These are phyloP conservation scores for Sphaerodactylus townsendi DNA, from an alignment of 2,113 vertebrate species.

Conservation along the genomic window DNA sequence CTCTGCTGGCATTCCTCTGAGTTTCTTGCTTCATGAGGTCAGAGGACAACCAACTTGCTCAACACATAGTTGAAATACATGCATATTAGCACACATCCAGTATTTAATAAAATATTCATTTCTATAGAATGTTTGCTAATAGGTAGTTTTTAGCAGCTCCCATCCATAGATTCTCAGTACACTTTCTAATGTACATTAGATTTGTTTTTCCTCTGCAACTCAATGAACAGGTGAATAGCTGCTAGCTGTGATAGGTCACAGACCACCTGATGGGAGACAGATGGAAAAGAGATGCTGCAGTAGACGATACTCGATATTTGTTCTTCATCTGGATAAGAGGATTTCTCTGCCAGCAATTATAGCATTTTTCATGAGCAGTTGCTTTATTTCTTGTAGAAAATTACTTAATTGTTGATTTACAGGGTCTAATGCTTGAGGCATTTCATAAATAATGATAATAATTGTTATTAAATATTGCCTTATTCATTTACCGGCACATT, in stretches of 20 bases:
- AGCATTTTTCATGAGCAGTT: neutral
- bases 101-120: neutral
- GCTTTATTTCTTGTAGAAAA: neutral
- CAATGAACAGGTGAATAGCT: neutral
- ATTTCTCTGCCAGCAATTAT: neutral
- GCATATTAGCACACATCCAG: neutral
- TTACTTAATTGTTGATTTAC: no score
- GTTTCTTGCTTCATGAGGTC: constrained; percentile 40
- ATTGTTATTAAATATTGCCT: no score
- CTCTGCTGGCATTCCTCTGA: no score
- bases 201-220: neutral
- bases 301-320: neutral
- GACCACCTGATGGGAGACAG: neutral
- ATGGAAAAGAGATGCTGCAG: neutral
- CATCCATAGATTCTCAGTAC: neutral
- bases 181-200: neutral
- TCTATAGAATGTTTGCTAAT: neutral
- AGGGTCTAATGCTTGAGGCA: no score
- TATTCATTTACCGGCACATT: no score
- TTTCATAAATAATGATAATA: no score
- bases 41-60: neutral
- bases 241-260: neutral
- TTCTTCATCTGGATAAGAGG: neutral
- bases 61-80: neutral
- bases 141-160: neutral